A percentile compares a stretch with the other conserved stretches of the same genome.
Evolutionary conservation across 2,888 invertebrate species (phyloP).

Genomic region (Aspidiotus rigidus): DNA sequence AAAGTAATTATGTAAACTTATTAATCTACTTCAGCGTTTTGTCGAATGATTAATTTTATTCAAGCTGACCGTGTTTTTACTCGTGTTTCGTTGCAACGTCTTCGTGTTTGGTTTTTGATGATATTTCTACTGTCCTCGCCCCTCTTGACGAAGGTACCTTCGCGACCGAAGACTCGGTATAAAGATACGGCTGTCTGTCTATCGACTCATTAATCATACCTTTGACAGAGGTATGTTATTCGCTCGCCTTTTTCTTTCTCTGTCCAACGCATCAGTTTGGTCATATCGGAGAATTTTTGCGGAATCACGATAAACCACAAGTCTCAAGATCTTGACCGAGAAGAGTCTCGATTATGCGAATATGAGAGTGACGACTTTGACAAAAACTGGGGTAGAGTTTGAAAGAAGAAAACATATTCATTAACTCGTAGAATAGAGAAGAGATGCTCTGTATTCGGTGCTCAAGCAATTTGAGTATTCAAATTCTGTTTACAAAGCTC

Average conservation of each 20-base stretch:
- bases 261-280: no score
- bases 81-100: neutral
- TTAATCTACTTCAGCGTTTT: constrained; percentile 3
- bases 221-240: neutral
- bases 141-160: neutral
- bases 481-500: no score
- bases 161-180: neutral
- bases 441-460: no score
- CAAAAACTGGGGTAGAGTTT: no score
- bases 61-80: constrained; percentile 1
- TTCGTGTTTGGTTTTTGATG: constrained; percentile 1
- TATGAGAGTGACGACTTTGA: no score
- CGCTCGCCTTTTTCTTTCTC: neutral
- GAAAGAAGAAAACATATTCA: no score
- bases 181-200: neutral
- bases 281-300: no score
- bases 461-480: no score
- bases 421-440: no score
- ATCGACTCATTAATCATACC: neutral
- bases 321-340: no score
- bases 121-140: neutral
- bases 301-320: no score
- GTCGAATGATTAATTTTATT: constrained; percentile 4
- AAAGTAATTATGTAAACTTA: neutral
- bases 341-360: no score